Evolutionary conservation across 92 coral and sea anemone species (phyloP), one percentile per base, ranked within the genome.

Genomic region (Zoanthus sociatus): DNA sequence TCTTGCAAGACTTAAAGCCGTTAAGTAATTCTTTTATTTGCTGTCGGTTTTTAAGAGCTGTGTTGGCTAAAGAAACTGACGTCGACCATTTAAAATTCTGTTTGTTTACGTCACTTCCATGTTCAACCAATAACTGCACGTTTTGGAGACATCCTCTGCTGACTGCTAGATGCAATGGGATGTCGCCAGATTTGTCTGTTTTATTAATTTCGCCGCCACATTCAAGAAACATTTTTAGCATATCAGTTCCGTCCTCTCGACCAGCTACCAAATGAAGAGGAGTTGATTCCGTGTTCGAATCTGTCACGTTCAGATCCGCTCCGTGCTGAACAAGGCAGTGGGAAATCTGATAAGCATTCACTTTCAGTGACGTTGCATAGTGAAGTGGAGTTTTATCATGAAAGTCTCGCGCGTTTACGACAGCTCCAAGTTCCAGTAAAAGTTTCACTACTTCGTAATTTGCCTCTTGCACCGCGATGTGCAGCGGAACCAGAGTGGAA

Each of bases 381-480:
- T 64, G 75, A 21, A 81, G 85, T 2, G 85, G 85, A 66, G 75
- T 64, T 21, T 47, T 44, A 30, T 81, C 51, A 66, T 81, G 21
- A 0, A 81, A 74, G 8, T 81, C 85, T 0, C 85, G 85, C 0
- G 58, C 73, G 44, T 81, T 66, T 32, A 81, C 85, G 18, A 81
- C 33, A 45, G 85, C 85, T 46, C 85, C 85, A 45, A 81, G 45
- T 45, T 81, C 85, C 3, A 81, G 0, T 21, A 81, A 14, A 12
- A 64, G 73, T 26, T 67, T 81, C 33, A 81, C 85, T 66, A 15
- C 21, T 14, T 66, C 75, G 60, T 3, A 30, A 45, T 81, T 50
- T 13, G 56, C 75, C 50, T 47, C 74, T 11, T 81, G 56, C 14
- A 81, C 85, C 18, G 85, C 85, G 58, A 81, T 81, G 75, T 81